Conservation (phyloP, 2,888 invertebrate genomes). For the Scelioninae gen. 1 region DNA sequence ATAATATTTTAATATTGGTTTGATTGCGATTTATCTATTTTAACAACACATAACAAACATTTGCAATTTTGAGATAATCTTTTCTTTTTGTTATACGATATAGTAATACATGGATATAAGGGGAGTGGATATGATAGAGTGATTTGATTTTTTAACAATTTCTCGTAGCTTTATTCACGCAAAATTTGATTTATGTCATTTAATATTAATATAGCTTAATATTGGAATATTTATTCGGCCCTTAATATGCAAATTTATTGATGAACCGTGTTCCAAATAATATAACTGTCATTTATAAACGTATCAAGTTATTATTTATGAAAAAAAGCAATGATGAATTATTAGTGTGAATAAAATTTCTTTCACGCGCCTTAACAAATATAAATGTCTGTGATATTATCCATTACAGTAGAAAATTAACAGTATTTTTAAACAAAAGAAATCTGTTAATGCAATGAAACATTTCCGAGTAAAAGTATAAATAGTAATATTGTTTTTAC, state of each 20-base stretch:
- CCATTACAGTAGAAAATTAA: no score
- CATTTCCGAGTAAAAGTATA: not conserved
- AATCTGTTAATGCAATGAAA: not conserved
- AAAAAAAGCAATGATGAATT: not conserved
- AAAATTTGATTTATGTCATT: conserved; percentile 1
- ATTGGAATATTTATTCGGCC: not conserved
- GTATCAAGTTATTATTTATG: not conserved
- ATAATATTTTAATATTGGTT: not conserved
- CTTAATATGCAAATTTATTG: conserved; percentile 2
- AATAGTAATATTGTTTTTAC: not conserved
- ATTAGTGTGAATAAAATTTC: no score
- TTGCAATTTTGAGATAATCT: not conserved
- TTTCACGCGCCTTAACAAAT: no score
- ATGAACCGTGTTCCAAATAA: not conserved
- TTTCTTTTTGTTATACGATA: not conserved
- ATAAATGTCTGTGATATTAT: no score
- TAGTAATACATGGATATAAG: not conserved
- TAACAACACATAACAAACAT: not conserved
- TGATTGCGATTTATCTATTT: not conserved
- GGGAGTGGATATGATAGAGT: not conserved
- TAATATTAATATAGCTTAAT: not conserved
- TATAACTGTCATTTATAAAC: not conserved
- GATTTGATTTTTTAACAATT: not conserved
- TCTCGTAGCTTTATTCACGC: not conserved
- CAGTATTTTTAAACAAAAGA: not conserved